Evolutionary conservation across 1,140 invertebrate species (phyloP).

Genomic region (Parapsyche elsis): DNA sequence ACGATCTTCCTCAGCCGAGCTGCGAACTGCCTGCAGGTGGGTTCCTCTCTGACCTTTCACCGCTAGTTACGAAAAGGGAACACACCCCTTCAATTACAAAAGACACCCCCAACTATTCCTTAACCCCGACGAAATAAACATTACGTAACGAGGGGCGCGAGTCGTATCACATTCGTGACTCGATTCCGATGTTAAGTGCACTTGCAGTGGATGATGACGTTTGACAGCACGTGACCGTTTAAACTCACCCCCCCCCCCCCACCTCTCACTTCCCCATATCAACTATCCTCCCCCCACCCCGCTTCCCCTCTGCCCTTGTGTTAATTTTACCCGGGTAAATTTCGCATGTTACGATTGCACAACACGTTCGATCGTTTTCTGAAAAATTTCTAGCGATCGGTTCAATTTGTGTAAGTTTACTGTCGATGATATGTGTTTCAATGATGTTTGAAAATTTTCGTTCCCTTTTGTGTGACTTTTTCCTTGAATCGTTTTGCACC

Average conservation of each 20-base stretch:
- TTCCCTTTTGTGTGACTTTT: no score
- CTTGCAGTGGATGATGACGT: neutral
- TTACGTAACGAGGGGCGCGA: neutral
- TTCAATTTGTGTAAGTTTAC: no score
- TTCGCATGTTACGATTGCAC: neutral
- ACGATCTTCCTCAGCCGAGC: slow-evolving; percentile 5
- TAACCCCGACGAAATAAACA: neutral
- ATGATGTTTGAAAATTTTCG: no score
- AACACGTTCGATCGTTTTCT: neutral
- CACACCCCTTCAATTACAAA: no score
- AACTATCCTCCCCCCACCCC: no score
- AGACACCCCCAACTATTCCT: no score
- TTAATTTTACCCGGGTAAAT: neutral
- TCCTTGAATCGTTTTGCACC: slow-evolving; percentile 2
- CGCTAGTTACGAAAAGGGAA: no score
- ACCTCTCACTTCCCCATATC: neutral
- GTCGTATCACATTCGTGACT: neutral
- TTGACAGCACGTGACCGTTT: slow-evolving; percentile 8
- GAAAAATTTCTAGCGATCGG: no score
- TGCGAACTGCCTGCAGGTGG: neutral
- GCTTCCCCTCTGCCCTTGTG: neutral
- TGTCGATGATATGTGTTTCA: no score
- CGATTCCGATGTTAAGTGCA: no score
- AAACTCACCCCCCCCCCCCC: neutral
- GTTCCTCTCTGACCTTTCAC: no score